phyloP scores from a whole-genome alignment of 2,888 invertebrate species.

The Neoscelio sp. region DNA sequence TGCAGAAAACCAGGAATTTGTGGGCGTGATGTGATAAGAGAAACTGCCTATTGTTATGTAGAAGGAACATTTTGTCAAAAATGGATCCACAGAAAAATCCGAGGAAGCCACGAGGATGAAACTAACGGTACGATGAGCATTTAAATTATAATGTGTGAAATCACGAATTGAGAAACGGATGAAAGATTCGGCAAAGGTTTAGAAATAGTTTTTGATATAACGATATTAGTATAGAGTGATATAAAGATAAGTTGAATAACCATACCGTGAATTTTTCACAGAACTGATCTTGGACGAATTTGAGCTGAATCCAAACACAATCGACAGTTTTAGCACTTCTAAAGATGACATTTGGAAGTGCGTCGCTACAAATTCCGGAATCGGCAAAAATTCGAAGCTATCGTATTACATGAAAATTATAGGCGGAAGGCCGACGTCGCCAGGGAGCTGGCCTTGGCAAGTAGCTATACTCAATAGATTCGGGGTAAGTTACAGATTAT shows the following conservation, averaged over 20 bases:
- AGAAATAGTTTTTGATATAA: neutral
- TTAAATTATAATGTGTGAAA: constrained; percentile 24
- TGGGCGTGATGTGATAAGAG: constrained; percentile 90
- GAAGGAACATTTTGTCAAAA: constrained; percentile 92
- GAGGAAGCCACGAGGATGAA: constrained; percentile 77
- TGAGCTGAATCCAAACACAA: constrained; percentile 76
- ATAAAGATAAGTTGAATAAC: neutral
- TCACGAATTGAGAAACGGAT: neutral
- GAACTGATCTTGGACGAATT: constrained; percentile 74
- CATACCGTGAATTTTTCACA: neutral
- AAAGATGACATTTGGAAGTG: constrained; percentile 78
- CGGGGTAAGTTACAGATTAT: constrained; percentile 88
- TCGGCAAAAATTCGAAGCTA: constrained; percentile 74
- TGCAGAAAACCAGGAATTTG: constrained; percentile 91
- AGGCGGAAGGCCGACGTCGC: constrained; percentile 91
- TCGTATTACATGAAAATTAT: constrained; percentile 88
- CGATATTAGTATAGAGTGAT: neutral
- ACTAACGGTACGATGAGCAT: constrained; percentile 74
- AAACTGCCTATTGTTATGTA: constrained; percentile 93
- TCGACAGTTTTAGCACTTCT: constrained; percentile 73
- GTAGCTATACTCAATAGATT: constrained; percentile 94
- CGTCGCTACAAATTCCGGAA: constrained; percentile 71
- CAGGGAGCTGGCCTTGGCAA: constrained; percentile 97
- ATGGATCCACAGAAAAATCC: constrained; percentile 84
- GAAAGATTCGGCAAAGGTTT: constrained; percentile 11